Evolutionary conservation across 2,113 vertebrate genomes (phyloP), one percentile per base, ranked within the genome.

Genomic region (Platichthys stellatus): DNA sequence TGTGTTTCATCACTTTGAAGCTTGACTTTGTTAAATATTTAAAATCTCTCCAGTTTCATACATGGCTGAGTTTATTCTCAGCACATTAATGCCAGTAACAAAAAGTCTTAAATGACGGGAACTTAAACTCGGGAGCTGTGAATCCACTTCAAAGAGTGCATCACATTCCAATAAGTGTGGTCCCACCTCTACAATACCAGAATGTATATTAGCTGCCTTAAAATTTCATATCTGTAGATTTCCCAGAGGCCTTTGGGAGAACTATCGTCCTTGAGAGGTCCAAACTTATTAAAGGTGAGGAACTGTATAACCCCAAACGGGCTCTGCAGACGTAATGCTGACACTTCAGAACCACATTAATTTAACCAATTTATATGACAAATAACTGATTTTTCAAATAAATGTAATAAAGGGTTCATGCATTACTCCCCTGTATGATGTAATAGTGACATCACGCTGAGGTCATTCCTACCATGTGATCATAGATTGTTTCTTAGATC

Each of bases 1-100:
- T 78, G 47, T 54, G 26, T 72, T 69, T 62, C 28, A 49, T 69
- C 15, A 11, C 57, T 59, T 63, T 69, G 23, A 71, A 69, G 63
- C 21, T 54, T 57, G 43, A 71, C 4, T 1, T 10, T 38, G 69
- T 23, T 69, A 76, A 63, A 47, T 51, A 15, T 24, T n/a, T 2
- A 13, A 11, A 18, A 23, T 76, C 77, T 8, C 24, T 49, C 66
- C 47, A 35, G 66, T 26, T 56, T 47, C 66, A 26, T 2, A 31
- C 62, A 21, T 9, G 66, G 13, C 15, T 61, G 35, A 54, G 38
- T 64, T 56, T 59, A 66, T 70, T 69, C 43, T 28, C 2, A 8
- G 4, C 12, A 11, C 20, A 56, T 13, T 70, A 53, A 45, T 66
- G 45, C 38, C 54, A 57, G 72, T 53, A 70, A 79, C 0, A 24